Evolutionary conservation across 2,888 invertebrate species (phyloP), one percentile per base, ranked within the genome.

Genomic region (Chouioia cunea): DNA sequence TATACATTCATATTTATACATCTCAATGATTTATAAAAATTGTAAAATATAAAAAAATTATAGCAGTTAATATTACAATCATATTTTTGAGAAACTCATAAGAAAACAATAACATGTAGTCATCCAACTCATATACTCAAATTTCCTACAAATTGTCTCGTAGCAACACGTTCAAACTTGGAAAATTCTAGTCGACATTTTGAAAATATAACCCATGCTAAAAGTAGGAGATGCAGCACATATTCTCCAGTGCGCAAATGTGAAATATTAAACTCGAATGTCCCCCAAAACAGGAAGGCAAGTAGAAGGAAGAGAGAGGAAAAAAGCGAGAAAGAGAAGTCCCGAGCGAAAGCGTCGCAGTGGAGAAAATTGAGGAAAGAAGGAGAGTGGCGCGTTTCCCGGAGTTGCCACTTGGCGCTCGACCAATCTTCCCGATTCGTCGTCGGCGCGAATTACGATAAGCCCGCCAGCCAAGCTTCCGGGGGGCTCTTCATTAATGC

Each of bases 381-480:
- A 71, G 58, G 16, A 58, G 58, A 63, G 67, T 53, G 43, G 36
- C 65, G 48, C 36, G 48, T 48, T 71, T 71, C 71, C 63, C 71
- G 54, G 52, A 58, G 36, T 47, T 12, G 63, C 36, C 77, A 81
- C 78, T 82, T 82, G 82, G 82, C 82, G 76, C 76, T 54, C 68
- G 77, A 81, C 82, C 82, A 82, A 82, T 81, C 75, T 69, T 73
- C 69, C 75, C 75, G 69, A 73, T 73, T 73, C 58, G 78, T 76
- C 77, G 36, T 70, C 75, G 76, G 76, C 72, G 75, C 77, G 77
- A 79, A 80, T 81, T 77, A 78, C 78, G 81, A 82, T 81, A 80
- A 80, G 77, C 71, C 77, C n/a, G 53, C 22, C 22, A 53, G 53
- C 53, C 10, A 36, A 36, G 22, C n/a, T 15, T 22, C 53, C 10